Evolutionary conservation across 2,888 invertebrate genomes (phyloP), one percentile per base, ranked within the genome.

Genomic region (Drosophila formosana): DNA sequence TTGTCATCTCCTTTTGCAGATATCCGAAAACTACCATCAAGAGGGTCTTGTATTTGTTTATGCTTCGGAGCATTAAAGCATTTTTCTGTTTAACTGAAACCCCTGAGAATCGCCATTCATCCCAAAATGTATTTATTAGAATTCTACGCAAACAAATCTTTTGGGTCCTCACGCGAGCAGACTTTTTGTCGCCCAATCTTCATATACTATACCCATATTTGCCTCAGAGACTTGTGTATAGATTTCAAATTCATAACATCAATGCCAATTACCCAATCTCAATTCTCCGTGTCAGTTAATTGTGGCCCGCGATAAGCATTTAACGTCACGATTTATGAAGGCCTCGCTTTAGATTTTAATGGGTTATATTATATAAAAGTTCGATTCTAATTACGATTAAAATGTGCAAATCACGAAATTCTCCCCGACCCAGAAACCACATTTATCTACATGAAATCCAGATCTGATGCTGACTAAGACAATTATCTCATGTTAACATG

Each of bases 11-110:
- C 64, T 81, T 65, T 47, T 67, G 69, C 65, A 61, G 39, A 23
- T 45, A 53, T 47, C 26, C 52, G 30, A 52, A 55, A 66, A 25
- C 32, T 39, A 65, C 26, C 32, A 39, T 37, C 34, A n/a, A 34
- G 18, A 11, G 61, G 30, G 49, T 37, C 25, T 46, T 34, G 63
- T 55, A 61, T 60, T 77, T 71, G 70, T 53, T 75, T 73, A 71
- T 65, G 37, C 37, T 75, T 53, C 73, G 64, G 62, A 50, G 56
- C 46, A 71, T 75, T 32, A 80, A 82, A 75, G 73, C 78, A 75
- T 62, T 23, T 66, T 70, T 78, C 56, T 9, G 61, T 49, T 61
- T 23, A 72, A 51, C 23, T 26, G 25, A 60, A 73, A 51, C 43
- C 41, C 63, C 57, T 63, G 63, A 49, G 63, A 63, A 63, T 47